A percentile compares a stretch with the other conserved stretches of the same genome.
Evolutionary conservation across 2,113 vertebrate species (phyloP).

Genomic region (Willisornis vidua): DNA sequence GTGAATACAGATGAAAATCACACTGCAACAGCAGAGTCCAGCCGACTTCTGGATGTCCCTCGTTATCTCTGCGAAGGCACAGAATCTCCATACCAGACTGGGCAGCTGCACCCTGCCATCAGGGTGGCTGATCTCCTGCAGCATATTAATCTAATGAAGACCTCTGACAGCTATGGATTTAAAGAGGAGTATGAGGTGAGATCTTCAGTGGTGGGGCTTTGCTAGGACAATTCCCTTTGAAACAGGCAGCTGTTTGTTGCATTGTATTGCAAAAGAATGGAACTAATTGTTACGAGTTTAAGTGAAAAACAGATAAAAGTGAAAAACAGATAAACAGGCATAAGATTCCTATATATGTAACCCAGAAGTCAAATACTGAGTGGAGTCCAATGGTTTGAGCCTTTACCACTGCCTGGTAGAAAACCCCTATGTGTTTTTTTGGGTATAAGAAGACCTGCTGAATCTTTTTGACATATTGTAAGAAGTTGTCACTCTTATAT

Average conservation of each 20-base stretch:
- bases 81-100: conserved; percentile 96
- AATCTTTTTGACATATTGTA: neutral
- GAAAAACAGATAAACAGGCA: neutral
- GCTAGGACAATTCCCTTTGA: neutral
- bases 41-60: conserved; percentile 91
- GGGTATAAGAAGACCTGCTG: neutral
- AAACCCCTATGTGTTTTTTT: neutral
- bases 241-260: neutral
- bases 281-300: neutral
- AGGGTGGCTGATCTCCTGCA: conserved; percentile 96
- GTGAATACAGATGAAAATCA: conserved; percentile 90
- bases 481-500: neutral
- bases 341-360: neutral
- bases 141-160: conserved; percentile 99
- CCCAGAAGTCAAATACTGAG: neutral
- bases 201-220: conserved; percentile 19
- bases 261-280: neutral
- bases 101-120: conserved; percentile 97
- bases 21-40: conserved; percentile 88
- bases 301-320: neutral
- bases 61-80: conserved; percentile 96
- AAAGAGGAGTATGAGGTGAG: conserved; percentile 99
- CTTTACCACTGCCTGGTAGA: neutral
- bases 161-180: conserved; percentile 98
- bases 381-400: neutral